Base-by-base conservation (phyloP, 2,113 vertebrate species). In the Saguinus midas region DNA sequence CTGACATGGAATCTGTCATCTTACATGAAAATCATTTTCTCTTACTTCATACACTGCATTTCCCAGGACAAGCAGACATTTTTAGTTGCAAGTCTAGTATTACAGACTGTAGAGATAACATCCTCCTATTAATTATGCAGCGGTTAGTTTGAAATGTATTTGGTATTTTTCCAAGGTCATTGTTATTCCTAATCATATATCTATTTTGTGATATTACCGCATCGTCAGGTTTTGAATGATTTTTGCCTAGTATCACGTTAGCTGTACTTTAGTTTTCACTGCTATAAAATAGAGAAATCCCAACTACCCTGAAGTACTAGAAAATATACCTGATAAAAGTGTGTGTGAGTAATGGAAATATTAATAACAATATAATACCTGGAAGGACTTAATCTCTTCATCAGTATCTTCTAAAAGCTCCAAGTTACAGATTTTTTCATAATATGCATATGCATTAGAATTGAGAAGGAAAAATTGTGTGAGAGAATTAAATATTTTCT, bases 81-180 rank as follows among this genome's bases (percentile, higher is more conserved):
- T 91, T 91, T 64, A 70, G 57, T 72, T 72, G 37, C 76, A 66
- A 76, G 55, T 40, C 29, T 96, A 13, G 64, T 64, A 64, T 96
- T 85, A 86, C n/a, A 64, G 75, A 86, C 73, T 85, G 10, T 64
- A 87, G 66, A 55, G 50, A 87, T 90, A 92, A 66, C 45, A 55
- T 50, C 64, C 58, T 79, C n/a, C 52, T 76, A 48, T 97, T 94
- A 93, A 91, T 95, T 97, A 90, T 87, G 50, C 92, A 96, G 43
- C 17, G 10, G 3, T 86, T 96, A 23, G 66, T 86, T 75, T 86
- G 82, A 64, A 90, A 40, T 75, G 55, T 52, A 68, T 84, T 85
- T 90, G 61, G 52, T 91, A 70, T 92, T 87, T 94, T 95, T 29
- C 43, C 87, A 95, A 90, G 70, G 64, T 87, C 75, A 82, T 48